phyloP scores from a whole-genome alignment of 2,797 vertebrate genomes.

The Phalloptychus januarius region DNA sequence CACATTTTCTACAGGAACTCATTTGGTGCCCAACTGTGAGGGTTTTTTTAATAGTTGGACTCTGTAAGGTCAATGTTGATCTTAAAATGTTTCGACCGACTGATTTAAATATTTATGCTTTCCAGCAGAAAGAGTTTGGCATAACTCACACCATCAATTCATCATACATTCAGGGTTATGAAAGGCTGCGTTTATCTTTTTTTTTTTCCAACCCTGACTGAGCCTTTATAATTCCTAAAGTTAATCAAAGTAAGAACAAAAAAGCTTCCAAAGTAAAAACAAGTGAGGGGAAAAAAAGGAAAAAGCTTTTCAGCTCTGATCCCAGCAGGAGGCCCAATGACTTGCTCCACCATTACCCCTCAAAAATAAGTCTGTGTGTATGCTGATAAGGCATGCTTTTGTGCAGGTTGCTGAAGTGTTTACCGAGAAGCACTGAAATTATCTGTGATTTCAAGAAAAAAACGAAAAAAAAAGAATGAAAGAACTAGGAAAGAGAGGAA shows the following conservation, averaged over 20 bases:
- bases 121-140: background rate
- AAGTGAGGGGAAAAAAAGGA: background rate
- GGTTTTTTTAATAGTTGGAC: background rate
- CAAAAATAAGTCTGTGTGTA: constrained; percentile 8
- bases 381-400: constrained; percentile 5
- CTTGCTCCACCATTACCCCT: constrained; percentile 6
- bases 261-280: constrained; percentile 8
- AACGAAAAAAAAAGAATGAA: background rate
- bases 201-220: background rate
- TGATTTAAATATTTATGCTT: background rate
- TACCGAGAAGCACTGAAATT: background rate
- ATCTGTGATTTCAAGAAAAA: background rate
- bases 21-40: background rate
- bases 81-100: background rate
- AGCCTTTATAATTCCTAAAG: constrained; percentile 3
- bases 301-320: constrained; percentile 6
- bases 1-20: background rate
- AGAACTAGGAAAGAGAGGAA: background rate
- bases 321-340: constrained; percentile 10
- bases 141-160: background rate
- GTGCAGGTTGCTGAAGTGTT: constrained; percentile 2
- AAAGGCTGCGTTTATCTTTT: background rate
- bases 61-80: background rate
- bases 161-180: background rate
- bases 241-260: constrained; percentile 7